These are phyloP conservation scores for Amblyraja radiata DNA, from an alignment of 2,797 vertebrate genomes.

Conservation along the genomic window DNA sequence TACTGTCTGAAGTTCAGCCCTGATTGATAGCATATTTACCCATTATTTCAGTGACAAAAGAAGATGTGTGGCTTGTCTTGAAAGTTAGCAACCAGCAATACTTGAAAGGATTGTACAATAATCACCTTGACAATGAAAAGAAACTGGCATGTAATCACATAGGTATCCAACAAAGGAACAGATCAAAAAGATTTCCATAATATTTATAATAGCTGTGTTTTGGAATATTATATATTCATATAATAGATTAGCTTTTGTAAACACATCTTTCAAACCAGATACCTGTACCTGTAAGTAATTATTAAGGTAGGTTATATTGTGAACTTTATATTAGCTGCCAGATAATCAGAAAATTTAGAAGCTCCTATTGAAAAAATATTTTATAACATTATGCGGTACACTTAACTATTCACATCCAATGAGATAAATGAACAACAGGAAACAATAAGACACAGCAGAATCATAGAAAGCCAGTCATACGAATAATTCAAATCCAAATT, in stretches of 20 bases:
- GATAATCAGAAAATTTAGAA: not conserved
- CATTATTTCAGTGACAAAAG: not conserved
- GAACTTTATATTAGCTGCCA: not conserved
- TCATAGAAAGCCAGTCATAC: not conserved
- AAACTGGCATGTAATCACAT: not conserved
- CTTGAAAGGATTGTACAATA: not conserved
- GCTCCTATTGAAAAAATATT: not conserved
- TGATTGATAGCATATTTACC: not conserved
- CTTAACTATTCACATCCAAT: not conserved
- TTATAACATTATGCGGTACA: not conserved
- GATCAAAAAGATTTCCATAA: not conserved
- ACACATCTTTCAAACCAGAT: not conserved
- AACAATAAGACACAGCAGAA: not conserved
- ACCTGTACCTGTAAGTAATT: not conserved
- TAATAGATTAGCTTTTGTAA: not conserved
- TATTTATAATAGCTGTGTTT: not conserved
- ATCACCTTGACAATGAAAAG: not conserved
- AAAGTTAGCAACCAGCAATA: not conserved
- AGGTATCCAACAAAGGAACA: not conserved
- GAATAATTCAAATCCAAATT: conserved; percentile 6
- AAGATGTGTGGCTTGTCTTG: not conserved
- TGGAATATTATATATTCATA: not conserved
- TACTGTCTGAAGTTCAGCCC: not conserved
- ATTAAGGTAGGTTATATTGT: not conserved
- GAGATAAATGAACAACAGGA: not conserved